These are phyloP conservation scores for Ceyx margarethae DNA, from an alignment of 2,113 vertebrate genomes.

Conservation along the genomic window DNA sequence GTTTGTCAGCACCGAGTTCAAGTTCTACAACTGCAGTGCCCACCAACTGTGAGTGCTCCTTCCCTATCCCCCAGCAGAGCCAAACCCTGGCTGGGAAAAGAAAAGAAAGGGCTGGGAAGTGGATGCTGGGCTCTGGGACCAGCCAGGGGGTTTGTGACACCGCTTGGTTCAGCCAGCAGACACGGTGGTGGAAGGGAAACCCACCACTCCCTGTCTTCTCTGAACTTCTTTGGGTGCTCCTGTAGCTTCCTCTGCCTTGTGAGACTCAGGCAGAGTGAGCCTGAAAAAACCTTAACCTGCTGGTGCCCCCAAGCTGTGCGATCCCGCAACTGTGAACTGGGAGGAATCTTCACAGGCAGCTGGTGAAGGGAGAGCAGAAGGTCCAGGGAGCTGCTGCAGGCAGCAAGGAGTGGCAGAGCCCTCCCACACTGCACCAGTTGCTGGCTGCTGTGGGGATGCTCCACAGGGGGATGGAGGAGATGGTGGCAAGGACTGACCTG, in stretches of 20 bases:
- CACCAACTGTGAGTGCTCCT: slow-evolving; percentile 90
- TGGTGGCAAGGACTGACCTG: background rate
- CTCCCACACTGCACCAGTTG: rapidly evolving
- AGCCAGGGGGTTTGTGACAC: rapidly evolving
- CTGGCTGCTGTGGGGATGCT: background rate
- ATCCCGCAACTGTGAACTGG: background rate
- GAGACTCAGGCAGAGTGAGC: background rate
- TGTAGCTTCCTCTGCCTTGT: background rate
- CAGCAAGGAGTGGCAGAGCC: background rate
- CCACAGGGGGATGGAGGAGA: background rate
- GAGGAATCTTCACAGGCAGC: background rate
- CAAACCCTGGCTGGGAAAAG: rapidly evolving
- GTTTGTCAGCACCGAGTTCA: slow-evolving; percentile 97
- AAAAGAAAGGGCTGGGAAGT: background rate
- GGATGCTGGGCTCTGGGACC: background rate
- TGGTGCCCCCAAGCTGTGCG: slow-evolving; percentile 33
- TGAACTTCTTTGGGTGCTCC: background rate
- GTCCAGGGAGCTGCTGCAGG: background rate
- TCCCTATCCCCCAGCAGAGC: rapidly evolving
- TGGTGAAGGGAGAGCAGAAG: background rate
- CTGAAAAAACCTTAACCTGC: background rate
- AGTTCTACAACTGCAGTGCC: slow-evolving; percentile 99
- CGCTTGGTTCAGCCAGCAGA: background rate
- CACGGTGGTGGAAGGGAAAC: rapidly evolving
- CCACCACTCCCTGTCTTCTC: background rate